A percentile compares a stretch with the other conserved stretches of the same genome.
Conservation (phyloP, 2,888 invertebrate genomes). For the Sarcophaga variegata region DNA sequence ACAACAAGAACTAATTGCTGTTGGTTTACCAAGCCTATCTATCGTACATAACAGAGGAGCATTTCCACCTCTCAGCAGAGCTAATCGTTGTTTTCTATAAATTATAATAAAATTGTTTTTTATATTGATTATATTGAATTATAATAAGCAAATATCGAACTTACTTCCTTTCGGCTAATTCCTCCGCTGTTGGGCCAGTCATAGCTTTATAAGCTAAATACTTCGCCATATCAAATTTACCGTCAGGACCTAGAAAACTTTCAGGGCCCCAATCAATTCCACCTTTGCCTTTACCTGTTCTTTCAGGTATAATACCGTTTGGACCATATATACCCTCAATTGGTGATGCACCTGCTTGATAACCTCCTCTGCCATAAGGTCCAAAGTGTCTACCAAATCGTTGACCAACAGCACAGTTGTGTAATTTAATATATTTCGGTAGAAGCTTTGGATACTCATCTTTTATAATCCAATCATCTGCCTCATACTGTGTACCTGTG, state of each 20-base stretch:
- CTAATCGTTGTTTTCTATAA: conserved; percentile 53
- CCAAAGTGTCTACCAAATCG: conserved; percentile 69
- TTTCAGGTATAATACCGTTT: conserved; percentile 51
- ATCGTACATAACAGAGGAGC: conserved; percentile 72
- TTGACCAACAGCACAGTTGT: conserved; percentile 76
- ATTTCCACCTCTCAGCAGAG: conserved; percentile 67
- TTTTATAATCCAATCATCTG: conserved; percentile 82
- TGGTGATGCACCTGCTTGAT: conserved; percentile 47
- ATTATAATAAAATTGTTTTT: background rate
- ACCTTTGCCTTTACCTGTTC: conserved; percentile 28
- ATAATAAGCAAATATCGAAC: background rate
- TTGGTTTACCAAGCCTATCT: conserved; percentile 72
- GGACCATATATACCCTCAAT: conserved; percentile 42
- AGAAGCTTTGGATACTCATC: conserved; percentile 73
- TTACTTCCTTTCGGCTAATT: conserved; percentile 67
- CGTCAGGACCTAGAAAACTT: conserved; percentile 34
- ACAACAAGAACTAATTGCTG: conserved; percentile 55
- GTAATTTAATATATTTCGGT: conserved; percentile 75
- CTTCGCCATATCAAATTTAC: conserved; percentile 70
- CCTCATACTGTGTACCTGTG: conserved; percentile 85
- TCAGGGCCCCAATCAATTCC: conserved; percentile 2
- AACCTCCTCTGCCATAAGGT: conserved; percentile 61
- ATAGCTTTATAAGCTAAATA: conserved; percentile 71
- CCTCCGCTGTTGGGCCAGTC: conserved; percentile 48
- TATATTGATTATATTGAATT: background rate